These are phyloP conservation scores for Umimayanthus chanpuru DNA, from an alignment of 92 coral and sea anemone species.

Conservation along the genomic window DNA sequence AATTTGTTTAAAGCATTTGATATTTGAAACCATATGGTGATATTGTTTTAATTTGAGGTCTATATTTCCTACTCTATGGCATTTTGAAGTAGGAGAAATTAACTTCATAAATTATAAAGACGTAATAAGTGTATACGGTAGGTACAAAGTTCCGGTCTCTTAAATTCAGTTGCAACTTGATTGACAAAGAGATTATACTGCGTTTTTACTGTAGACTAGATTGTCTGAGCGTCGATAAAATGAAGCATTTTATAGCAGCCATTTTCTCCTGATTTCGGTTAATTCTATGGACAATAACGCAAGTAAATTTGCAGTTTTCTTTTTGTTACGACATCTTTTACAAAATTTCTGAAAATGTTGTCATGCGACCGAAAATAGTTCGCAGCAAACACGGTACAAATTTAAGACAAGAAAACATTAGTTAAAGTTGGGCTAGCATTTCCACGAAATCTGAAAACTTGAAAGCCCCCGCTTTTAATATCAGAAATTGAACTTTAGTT, in stretches of 20 bases:
- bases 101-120: constrained; percentile 18
- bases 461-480: neutral
- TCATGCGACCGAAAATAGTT: neutral
- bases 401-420: neutral
- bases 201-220: neutral
- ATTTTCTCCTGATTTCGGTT: neutral
- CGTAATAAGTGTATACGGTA: neutral
- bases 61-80: neutral
- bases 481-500: neutral
- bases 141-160: neutral
- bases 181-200: neutral
- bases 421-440: neutral
- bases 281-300: neutral
- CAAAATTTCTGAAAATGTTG: neutral
- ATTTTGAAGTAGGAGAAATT: neutral
- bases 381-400: neutral
- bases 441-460: neutral
- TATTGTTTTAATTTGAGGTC: neutral
- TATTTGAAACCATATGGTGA: neutral
- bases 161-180: neutral
- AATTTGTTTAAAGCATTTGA: neutral
- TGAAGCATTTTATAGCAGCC: neutral
- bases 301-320: neutral
- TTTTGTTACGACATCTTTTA: constrained; percentile 1
- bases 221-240: neutral